Conservation (phyloP, 2,888 invertebrate genomes). For the Baccha elongata region DNA sequence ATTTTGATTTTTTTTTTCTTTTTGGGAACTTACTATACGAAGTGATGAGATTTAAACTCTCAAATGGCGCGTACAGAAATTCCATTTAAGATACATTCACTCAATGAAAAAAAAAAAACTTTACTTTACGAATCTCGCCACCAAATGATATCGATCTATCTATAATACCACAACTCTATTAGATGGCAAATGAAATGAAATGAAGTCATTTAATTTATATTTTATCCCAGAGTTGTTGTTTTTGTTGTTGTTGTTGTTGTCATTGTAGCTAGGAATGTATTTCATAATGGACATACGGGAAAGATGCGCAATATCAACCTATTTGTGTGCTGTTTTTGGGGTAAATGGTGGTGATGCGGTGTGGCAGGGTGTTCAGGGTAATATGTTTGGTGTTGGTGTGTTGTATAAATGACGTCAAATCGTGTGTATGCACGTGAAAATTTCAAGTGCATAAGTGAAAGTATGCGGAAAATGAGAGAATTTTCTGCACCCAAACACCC, state of each 20-base stretch:
- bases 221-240: conserved; percentile 18
- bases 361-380: background rate
- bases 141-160: conserved; percentile 46
- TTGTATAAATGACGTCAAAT: conserved; percentile 52
- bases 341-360: conserved; percentile 3
- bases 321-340: conserved; percentile 36
- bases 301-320: conserved; percentile 56
- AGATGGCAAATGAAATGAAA: conserved; percentile 52
- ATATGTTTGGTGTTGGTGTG: conserved; percentile 8
- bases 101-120: background rate
- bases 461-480: conserved; percentile 65
- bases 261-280: conserved; percentile 24
- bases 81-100: background rate
- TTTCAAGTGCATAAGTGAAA: conserved; percentile 70
- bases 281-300: conserved; percentile 27
- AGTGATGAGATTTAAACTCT: conserved; percentile 13
- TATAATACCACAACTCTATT: conserved; percentile 29
- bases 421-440: conserved; percentile 62
- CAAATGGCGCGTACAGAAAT: conserved; percentile 4
- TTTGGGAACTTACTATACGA: conserved; percentile 28
- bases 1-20: background rate
- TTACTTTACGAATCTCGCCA: conserved; percentile 1
- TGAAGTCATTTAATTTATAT: conserved; percentile 59
- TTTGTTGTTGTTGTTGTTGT: background rate
- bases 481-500: conserved; percentile 31